Percentiles rank a stretch among this genome's conserved stretches.
phyloP scores from a whole-genome alignment of 2,113 vertebrate species.

The Campylorhamphus procurvoides region DNA sequence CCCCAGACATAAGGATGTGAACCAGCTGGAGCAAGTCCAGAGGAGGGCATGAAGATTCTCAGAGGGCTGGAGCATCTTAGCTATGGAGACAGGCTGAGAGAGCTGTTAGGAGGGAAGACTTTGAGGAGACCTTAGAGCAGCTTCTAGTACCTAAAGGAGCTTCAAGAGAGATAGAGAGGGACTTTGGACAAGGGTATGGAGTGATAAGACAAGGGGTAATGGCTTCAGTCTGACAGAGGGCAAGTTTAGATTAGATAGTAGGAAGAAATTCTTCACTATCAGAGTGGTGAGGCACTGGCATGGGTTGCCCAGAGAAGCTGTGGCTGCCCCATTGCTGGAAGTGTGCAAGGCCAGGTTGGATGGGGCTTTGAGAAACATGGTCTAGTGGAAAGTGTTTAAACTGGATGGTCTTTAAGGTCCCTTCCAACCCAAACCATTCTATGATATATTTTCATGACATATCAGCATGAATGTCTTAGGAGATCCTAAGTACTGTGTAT shows the following conservation, averaged over 20 bases:
- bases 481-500: background rate
- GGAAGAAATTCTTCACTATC: background rate
- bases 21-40: background rate
- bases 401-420: background rate
- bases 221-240: background rate
- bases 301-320: rapidly evolving
- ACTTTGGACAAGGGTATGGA: background rate
- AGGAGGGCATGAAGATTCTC: background rate
- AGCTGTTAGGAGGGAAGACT: background rate
- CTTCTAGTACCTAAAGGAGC: background rate
- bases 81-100: background rate
- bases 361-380: background rate
- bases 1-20: background rate
- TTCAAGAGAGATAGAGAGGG: background rate
- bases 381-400: background rate
- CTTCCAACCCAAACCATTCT: background rate
- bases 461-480: background rate
- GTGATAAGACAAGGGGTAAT: background rate
- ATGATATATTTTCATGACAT: background rate
- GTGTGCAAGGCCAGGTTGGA: background rate
- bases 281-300: background rate
- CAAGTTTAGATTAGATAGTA: background rate
- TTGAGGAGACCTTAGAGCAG: background rate
- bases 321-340: background rate
- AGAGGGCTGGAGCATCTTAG: background rate